Evolutionary conservation across 2,113 vertebrate species (phyloP).

Genomic region (Typhlomys cinereus): DNA sequence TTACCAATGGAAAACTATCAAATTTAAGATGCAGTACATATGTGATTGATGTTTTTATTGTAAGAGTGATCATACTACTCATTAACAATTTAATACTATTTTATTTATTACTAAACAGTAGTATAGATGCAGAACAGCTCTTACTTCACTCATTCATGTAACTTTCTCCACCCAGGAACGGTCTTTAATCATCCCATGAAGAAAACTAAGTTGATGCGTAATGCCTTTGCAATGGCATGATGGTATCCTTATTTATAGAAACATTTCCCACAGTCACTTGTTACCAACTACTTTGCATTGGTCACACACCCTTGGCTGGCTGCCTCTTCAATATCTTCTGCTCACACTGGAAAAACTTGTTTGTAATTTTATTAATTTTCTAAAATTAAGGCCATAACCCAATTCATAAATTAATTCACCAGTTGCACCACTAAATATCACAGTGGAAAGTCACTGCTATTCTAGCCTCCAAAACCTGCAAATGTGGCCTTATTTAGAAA

Average conservation of each 20-base stretch:
- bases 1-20: slow-evolving; percentile 25
- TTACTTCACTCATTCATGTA: not conserved
- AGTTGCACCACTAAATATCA: not conserved
- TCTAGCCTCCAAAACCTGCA: not conserved
- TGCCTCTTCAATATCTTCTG: not conserved
- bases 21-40: not conserved
- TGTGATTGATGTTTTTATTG: not conserved
- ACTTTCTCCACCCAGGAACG: not conserved
- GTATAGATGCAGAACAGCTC: not conserved
- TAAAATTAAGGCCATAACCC: not conserved
- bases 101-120: not conserved
- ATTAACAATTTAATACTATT: not conserved
- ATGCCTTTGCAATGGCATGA: not conserved
- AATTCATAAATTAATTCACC: not conserved
- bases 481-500: not conserved
- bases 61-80: not conserved
- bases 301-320: not conserved
- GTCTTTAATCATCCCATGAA: not conserved
- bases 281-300: not conserved
- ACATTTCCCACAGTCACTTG: not conserved
- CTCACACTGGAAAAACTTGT: not conserved
- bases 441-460: not conserved
- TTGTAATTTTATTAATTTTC: slow-evolving; percentile 28
- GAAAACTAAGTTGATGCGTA: not conserved
- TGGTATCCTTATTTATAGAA: not conserved